phyloP scores from a whole-genome alignment of 2,113 vertebrate genomes.

The Phaethon lepturus region DNA sequence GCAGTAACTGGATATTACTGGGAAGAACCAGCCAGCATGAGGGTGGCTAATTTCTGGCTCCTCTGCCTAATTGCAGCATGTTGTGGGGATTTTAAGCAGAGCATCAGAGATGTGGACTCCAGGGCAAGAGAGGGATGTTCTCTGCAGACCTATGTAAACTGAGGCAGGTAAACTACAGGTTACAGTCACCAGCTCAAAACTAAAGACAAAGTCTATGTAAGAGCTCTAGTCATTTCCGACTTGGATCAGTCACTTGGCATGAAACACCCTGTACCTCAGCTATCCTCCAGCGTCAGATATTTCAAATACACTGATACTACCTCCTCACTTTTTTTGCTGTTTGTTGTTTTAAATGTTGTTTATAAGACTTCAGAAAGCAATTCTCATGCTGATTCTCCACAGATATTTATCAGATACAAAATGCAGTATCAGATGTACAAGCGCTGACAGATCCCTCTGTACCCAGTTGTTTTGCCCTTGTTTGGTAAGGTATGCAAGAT shows the following conservation, averaged over 20 bases:
- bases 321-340: background rate
- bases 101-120: fast-evolving
- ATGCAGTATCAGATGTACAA: background rate
- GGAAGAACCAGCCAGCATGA: background rate
- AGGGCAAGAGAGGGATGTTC: background rate
- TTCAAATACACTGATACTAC: background rate
- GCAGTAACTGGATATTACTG: background rate
- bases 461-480: background rate
- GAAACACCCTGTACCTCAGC: background rate
- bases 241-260: background rate
- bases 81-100: background rate
- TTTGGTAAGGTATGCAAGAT: background rate
- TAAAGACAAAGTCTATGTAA: background rate
- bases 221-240: background rate
- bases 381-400: background rate
- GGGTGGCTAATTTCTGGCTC: background rate
- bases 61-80: background rate
- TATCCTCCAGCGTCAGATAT: background rate
- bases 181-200: background rate
- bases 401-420: constrained; percentile 18
- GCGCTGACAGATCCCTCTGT: background rate
- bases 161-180: background rate
- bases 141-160: background rate
- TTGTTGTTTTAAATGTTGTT: background rate
- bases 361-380: background rate